Evolutionary conservation across 2,113 vertebrate species (phyloP), one percentile per base, ranked within the genome.

Genomic region (Myxocyprinus asiaticus): DNA sequence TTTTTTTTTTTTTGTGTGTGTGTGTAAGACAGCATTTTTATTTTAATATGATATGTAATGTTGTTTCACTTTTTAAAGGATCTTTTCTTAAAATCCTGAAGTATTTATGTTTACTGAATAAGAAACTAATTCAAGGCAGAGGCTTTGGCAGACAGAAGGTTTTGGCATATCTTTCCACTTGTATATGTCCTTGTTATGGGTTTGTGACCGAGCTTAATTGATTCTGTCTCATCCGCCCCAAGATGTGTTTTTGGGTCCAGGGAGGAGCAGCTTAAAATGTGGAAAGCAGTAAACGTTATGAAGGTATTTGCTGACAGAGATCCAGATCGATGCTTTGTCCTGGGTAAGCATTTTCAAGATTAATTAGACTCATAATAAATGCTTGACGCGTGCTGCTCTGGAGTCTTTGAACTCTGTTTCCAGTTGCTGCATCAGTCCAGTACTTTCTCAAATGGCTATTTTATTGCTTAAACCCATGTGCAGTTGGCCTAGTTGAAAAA

Each of bases 331-430:
- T 90, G 83, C 74, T 69, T 85, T 80, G 76, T 77, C 85, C 81
- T 68, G 63, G 67, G 80, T 87, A 89, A 87, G 86, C 78, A 63
- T 86, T 91, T 90, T 89, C 69, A 56, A 78, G 80, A 84, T 85
- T 89, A 88, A 86, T 87, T 80, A 68, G 79, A 71, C 79, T 82
- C 68, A 69, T 85, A 86, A 86, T 85, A 85, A 88, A 85, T 78
- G 77, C 55, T 68, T 84, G 78, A 83, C 82, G 72, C 73, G 76
- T 67, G 56, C 50, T 88, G 83, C 84, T 84, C 89, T 89, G 88
- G 86, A 88, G 87, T 84, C 83, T 67, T 59, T 58, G 55, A 78
- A 56, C 81, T 75, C 17, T 43, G 15, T 62, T 48, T 76, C 77
- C 77, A 8, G 50, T 72, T 47, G 76, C 77, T 79, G 85, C 68